Base-by-base conservation (phyloP, 2,113 vertebrate genomes). In the Oxyura jamaicensis region DNA sequence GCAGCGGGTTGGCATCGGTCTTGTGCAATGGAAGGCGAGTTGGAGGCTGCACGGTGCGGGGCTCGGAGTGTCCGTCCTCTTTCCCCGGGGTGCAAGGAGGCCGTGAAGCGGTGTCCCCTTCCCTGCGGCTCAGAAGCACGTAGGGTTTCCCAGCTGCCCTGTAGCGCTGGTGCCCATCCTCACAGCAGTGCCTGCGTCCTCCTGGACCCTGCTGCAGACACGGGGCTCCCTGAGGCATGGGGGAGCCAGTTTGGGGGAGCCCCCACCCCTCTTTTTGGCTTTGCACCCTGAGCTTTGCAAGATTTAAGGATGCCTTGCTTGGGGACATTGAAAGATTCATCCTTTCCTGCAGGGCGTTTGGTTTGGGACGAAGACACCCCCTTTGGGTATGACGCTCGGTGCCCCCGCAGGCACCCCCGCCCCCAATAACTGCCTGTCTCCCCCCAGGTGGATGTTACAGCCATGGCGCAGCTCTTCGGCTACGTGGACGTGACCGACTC, bases 391-490 rank as follows among this genome's bases (percentile, higher is more conserved):
- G 65, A 25, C 1, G 1, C 50, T 67, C 1, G 0, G 35, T 80
- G 68, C 21, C 23, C 50, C 29, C 0, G 0, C 4, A 5, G 53
- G 42, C 72, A 23, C 9, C 58, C 3, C 6, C 35, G 7, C 5
- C 66, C 59, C 31, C 69, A 56, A 14, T 92, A 81, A 91, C 73
- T 29, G 26, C 8, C 62, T 80, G 31, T 86, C 9, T 22, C 48
- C 41, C 28, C 62, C 1, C 94, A 96, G 95, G 96, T 96, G 95
- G 93, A 97, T 86, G 88, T 94, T 88, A 65, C 68, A 86, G 95
- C 96, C 94, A 98, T 98, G 98, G 95, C 76, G 2, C 3, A 3
- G 74, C 71, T 98, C 75, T 95, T 98, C 5, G 75, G 95, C 91
- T 98, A 97, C 4, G 95, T 98, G 93, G 95, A 98, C 10, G 88